Percentiles rank a stretch among this genome's conserved stretches.
Conservation (phyloP, 2,888 invertebrate species). For the Brenthis hecate region DNA sequence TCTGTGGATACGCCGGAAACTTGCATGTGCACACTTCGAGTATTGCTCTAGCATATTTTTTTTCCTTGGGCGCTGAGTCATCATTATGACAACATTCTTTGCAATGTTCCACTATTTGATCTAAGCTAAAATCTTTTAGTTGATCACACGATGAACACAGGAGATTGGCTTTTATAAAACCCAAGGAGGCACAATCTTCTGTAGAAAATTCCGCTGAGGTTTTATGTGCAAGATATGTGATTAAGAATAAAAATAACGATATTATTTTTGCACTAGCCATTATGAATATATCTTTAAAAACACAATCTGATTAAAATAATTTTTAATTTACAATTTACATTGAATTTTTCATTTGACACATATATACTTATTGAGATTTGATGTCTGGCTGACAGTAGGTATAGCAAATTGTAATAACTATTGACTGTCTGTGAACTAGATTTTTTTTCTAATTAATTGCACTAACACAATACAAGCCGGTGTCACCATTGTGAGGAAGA, state of each 20-base stretch:
- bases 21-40: slow-evolving; percentile 99
- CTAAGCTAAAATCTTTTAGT: slow-evolving; percentile 88
- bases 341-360: neutral
- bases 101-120: slow-evolving; percentile 86
- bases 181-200: slow-evolving; percentile 92
- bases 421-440: no score
- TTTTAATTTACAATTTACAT: neutral
- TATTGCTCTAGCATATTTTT: slow-evolving; percentile 94
- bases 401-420: no score
- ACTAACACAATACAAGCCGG: no score
- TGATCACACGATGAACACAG: slow-evolving; percentile 95
- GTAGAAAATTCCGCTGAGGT: slow-evolving; percentile 83
- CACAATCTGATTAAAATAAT: neutral
- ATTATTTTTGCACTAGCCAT: slow-evolving; percentile 20
- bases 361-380: no score
- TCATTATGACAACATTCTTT: slow-evolving; percentile 91
- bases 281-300: neutral
- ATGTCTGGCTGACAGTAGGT: no score
- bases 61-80: slow-evolving; percentile 84
- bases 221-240: slow-evolving; percentile 29
- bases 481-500: no score
- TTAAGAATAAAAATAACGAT: slow-evolving; percentile 29
- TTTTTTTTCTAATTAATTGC: no score
- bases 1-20: slow-evolving; percentile 98
- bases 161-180: slow-evolving; percentile 92